Conservation (phyloP, 2,888 invertebrate species). For the Drosophila mimica region DNA sequence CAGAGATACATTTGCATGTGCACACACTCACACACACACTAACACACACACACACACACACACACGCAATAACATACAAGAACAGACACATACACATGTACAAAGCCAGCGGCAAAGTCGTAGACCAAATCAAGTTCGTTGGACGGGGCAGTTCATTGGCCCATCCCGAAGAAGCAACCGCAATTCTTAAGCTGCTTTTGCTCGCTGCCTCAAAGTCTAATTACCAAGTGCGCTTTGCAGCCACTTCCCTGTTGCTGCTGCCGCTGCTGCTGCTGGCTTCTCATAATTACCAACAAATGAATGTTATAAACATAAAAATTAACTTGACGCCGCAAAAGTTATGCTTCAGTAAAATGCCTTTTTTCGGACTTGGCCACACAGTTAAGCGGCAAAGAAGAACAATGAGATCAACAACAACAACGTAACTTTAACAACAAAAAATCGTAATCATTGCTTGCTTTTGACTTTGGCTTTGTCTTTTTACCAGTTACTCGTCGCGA, state of each 20-base stretch:
- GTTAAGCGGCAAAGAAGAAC: constrained; percentile 35
- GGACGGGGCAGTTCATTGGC: constrained; percentile 74
- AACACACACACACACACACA: constrained; percentile 27
- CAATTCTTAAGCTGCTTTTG: constrained; percentile 59
- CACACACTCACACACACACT: constrained; percentile 34
- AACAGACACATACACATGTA: constrained; percentile 13
- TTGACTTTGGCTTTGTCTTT: constrained; percentile 42
- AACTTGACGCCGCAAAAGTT: constrained; percentile 71
- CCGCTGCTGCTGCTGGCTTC: constrained; percentile 29
- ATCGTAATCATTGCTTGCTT: constrained; percentile 60
- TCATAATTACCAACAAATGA: constrained; percentile 78
- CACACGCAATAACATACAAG: constrained; percentile 26
- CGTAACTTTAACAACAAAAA: neutral
- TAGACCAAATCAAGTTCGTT: constrained; percentile 77
- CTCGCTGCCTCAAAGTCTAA: constrained; percentile 68
- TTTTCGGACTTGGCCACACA: constrained; percentile 47
- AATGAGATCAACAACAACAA: constrained; percentile 34
- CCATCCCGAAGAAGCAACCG: constrained; percentile 54
- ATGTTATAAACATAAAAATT: constrained; percentile 77
- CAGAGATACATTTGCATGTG: constrained; percentile 64
- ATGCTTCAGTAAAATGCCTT: constrained; percentile 75
- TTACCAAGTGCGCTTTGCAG: constrained; percentile 69
- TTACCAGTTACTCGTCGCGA: constrained; percentile 34
- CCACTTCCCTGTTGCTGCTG: constrained; percentile 12
- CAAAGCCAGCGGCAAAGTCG: constrained; percentile 28